Conservation (phyloP, 2,797 vertebrate genomes). For the Eulemur albifrons region DNA sequence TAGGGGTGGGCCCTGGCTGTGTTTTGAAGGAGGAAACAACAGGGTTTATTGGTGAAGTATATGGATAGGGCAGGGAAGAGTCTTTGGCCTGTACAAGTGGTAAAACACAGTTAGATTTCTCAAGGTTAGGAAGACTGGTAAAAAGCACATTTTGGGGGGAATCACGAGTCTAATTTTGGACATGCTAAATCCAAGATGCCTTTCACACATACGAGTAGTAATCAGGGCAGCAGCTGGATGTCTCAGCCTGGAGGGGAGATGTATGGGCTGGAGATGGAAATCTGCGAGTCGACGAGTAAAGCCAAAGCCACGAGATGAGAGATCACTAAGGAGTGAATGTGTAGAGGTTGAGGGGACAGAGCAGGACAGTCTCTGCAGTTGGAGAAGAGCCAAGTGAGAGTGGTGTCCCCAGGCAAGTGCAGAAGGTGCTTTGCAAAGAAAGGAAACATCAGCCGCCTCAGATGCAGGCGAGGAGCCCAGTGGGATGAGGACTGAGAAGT, state of each 20-base stretch:
- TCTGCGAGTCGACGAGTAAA: background rate
- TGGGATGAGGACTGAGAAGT: background rate
- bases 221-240: background rate
- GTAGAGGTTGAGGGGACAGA: background rate
- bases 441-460: background rate
- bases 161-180: background rate
- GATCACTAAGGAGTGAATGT: background rate
- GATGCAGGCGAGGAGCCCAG: too few relatives aligned
- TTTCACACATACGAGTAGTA: background rate
- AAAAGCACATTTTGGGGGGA: background rate
- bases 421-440: background rate
- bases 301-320: background rate
- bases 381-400: background rate
- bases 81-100: background rate
- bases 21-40: background rate
- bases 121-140: background rate
- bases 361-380: background rate
- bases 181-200: background rate
- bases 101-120: background rate
- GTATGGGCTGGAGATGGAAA: background rate
- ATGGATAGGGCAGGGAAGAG: background rate
- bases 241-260: background rate
- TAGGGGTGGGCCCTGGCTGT: background rate
- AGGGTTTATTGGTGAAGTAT: background rate
- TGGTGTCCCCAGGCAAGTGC: background rate